These are phyloP conservation scores for Yponomeuta sedellus DNA, from an alignment of 2,888 invertebrate species.

Conservation along the genomic window DNA sequence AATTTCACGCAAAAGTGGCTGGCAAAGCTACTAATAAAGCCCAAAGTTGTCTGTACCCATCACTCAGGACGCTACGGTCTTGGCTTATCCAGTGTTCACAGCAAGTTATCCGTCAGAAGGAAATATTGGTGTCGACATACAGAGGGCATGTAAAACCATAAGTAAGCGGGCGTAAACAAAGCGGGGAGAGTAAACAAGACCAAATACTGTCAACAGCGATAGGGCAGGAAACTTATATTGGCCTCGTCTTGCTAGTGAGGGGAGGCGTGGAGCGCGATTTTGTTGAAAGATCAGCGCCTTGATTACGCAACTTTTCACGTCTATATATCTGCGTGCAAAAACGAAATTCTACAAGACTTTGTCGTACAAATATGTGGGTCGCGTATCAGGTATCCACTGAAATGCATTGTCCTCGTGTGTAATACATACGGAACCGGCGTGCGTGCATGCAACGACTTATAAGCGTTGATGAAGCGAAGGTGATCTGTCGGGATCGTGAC, in stretches of 20 bases:
- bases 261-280: neutral
- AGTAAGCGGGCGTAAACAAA: conserved; percentile 26
- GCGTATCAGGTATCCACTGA: too few species aligned
- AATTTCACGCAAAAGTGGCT: neutral
- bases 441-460: too few species aligned
- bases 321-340: too few species aligned
- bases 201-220: conserved; percentile 28
- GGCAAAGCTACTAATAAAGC: neutral
- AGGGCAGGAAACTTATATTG: conserved; percentile 47
- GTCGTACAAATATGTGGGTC: too few species aligned
- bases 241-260: conserved; percentile 22
- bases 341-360: too few species aligned
- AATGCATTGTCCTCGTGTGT: too few species aligned
- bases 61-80: neutral
- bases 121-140: conserved; percentile 22
- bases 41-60: neutral
- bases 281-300: neutral
- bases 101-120: neutral
- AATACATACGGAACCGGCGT: too few species aligned
- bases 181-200: conserved; percentile 22
- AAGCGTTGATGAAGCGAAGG: too few species aligned
- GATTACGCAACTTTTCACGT: too few species aligned
- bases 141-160: conserved; percentile 22
- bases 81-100: neutral
- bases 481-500: too few species aligned